Evolutionary conservation across 2,113 vertebrate species (phyloP), one percentile per base, ranked within the genome.

Genomic region (Cyanocitta stelleri): DNA sequence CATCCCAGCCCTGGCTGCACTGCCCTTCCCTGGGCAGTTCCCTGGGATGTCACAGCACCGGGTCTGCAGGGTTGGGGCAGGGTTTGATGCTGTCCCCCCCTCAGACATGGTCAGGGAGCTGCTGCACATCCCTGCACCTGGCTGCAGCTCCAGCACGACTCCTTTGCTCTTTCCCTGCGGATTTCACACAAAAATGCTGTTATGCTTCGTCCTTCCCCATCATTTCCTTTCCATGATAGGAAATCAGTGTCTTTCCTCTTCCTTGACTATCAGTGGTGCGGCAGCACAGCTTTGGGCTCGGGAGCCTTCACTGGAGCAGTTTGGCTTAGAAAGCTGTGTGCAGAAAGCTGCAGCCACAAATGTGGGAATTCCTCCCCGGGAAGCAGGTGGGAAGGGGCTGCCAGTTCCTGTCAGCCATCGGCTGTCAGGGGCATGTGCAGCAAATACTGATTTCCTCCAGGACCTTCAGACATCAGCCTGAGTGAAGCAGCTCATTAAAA

Each of bases 401-500:
- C 74, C 87, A 59, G 61, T 1, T 93, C 85, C 77, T 41, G 1
- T 63, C 59, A 73, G 12, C 67, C 86, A 11, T 10, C 5, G 4
- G 37, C 33, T 55, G 24, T 9, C 11, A 3, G 73, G 41, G 63
- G 1, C 59, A n/a, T 1, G 37, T 74, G 95, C 15, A 3, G 64
- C 43, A 72, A 39, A 10, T 7, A 6, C 37, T 85, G 87, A 95
- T 95, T 97, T 92, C 94, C 95, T 97, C 66, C 73, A 89, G 96
- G 95, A 85, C 87, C 41, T 94, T 49, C 54, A 17, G 58, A 54
- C 85, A 89, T 69, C 91, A 79, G 66, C 85, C 89, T 23, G 84
- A 30, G 84, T 17, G 74, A 85, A 82, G 84, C 77, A 95, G 84
- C 87, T 96, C 91, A 95, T 97, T 96, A 96, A 96, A 85, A 85